A percentile compares a stretch with the other conserved stretches of the same genome.
phyloP scores from a whole-genome alignment of 2,888 invertebrate species.

The Polietes domitor region DNA sequence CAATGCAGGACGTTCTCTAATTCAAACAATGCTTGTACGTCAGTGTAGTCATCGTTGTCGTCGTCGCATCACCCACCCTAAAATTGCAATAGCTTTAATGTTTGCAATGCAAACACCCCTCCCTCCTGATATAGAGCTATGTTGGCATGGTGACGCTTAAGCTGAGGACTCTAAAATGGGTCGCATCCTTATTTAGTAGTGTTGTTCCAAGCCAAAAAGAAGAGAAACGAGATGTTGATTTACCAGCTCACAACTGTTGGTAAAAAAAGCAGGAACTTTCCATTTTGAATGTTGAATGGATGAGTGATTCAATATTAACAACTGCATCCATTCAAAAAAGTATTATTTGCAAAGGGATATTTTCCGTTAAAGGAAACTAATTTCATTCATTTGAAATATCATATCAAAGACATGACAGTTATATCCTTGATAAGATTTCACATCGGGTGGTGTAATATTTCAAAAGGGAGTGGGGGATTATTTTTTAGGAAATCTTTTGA shows the following conservation, averaged over 20 bases:
- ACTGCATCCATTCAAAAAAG: background rate
- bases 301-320: conserved; percentile 16
- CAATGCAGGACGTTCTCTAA: conserved; percentile 1
- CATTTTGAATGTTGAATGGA: background rate
- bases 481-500: background rate
- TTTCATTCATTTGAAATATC: background rate
- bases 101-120: conserved; percentile 13
- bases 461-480: background rate
- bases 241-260: conserved; percentile 11
- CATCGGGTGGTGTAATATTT: background rate
- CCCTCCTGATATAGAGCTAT: background rate
- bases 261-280: background rate
- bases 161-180: conserved; percentile 28
- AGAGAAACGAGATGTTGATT: background rate
- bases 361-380: conserved; percentile 8
- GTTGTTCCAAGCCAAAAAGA: background rate
- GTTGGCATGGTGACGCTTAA: background rate
- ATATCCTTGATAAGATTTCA: conserved; percentile 34
- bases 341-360: conserved; percentile 2
- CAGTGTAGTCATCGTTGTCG: background rate
- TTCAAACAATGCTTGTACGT: conserved; percentile 7
- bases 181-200: conserved; percentile 8
- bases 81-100: conserved; percentile 20
- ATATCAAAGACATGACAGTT: background rate
- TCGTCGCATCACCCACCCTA: conserved; percentile 18